These are phyloP conservation scores for Hippocampus guttulatus DNA, from an alignment of 2,113 vertebrate genomes.

Conservation along the genomic window DNA sequence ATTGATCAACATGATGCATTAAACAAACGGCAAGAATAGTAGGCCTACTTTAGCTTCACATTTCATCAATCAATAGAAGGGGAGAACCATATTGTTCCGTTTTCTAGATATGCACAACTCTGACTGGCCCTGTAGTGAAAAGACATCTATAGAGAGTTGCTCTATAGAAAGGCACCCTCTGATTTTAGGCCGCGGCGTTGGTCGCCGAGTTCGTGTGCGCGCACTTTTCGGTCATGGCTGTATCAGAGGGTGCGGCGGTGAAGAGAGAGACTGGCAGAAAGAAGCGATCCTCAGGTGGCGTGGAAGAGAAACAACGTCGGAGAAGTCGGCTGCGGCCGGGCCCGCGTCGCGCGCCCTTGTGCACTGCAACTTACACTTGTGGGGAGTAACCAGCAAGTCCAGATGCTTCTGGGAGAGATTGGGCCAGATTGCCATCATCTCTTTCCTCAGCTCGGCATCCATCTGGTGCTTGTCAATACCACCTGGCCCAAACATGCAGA, in stretches of 20 bases:
- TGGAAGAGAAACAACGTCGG: slow-evolving; percentile 57
- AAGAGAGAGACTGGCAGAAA: slow-evolving; percentile 56
- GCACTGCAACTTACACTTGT: slow-evolving; percentile 85
- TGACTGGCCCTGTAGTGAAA: slow-evolving; percentile 66
- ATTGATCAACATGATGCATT: slow-evolving; percentile 29
- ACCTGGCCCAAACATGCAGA: slow-evolving; percentile 60
- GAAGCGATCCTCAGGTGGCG: slow-evolving; percentile 65
- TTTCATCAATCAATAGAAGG: not conserved
- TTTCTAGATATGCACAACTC: not conserved
- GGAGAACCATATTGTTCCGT: not conserved
- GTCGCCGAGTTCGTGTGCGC: not conserved
- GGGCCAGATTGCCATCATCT: slow-evolving; percentile 98
- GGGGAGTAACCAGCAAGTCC: slow-evolving; percentile 91
- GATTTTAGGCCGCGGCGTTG: slow-evolving; percentile 54
- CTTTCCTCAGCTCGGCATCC: slow-evolving; percentile 89
- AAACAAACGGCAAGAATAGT: not conserved
- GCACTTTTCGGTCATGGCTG: slow-evolving; percentile 36
- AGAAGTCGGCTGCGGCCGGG: slow-evolving; percentile 37
- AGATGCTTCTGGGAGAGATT: slow-evolving; percentile 92
- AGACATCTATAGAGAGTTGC: slow-evolving; percentile 74
- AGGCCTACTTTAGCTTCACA: not conserved
- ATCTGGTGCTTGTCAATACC: slow-evolving; percentile 94
- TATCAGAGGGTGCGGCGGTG: slow-evolving; percentile 71
- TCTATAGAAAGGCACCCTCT: slow-evolving; percentile 77
- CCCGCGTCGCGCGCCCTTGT: slow-evolving; percentile 28